Evolutionary conservation across 2,888 invertebrate species (phyloP), one percentile per base, ranked within the genome.

Genomic region (Drosophila tripunctata): DNA sequence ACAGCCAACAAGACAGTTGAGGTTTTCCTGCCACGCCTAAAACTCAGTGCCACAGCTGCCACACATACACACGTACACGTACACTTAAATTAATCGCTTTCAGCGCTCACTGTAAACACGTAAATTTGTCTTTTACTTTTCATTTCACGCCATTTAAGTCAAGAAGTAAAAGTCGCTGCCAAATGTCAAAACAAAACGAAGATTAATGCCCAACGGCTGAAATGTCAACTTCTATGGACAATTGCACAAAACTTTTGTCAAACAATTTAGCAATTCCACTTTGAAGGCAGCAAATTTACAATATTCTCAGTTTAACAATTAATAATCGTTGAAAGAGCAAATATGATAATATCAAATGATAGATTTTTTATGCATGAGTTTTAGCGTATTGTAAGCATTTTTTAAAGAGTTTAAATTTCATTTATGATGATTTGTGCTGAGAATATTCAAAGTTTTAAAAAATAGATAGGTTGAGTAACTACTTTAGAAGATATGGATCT

Each of bases 131-230:
- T 67, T 63, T 57, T 65, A 40, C 68, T 65, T 77, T 80, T 68
- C 75, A 82, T 78, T 84, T 75, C 84, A 84, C 87, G 84, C 68
- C 73, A 78, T 87, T 84, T 87, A 78, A 73, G 75, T 63, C 63
- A 47, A 47, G 44, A 27, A 31, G 36, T 12, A 14, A 51, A 40
- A 1, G 15, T n/a, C n/a, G 27, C 24, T 10, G 15, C 21, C 19
- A 50, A n/a, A 7, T n/a, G 30, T 51, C 58, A 60, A 51, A 45
- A 45, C 48, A 56, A 40, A 72, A 71, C 68, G 71, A 82, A 87
- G 83, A 88, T 85, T 85, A 82, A 85, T 82, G 76, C 31, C n/a
- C 56, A 61, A 44, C 12, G 50, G 60, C 45, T 57, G 69, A 68
- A 69, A 57, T 61, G 60, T 51, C 74, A 61, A 57, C 48, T 41